phyloP scores from a whole-genome alignment of 2,797 vertebrate species.

The Halcyon smyrnensis region DNA sequence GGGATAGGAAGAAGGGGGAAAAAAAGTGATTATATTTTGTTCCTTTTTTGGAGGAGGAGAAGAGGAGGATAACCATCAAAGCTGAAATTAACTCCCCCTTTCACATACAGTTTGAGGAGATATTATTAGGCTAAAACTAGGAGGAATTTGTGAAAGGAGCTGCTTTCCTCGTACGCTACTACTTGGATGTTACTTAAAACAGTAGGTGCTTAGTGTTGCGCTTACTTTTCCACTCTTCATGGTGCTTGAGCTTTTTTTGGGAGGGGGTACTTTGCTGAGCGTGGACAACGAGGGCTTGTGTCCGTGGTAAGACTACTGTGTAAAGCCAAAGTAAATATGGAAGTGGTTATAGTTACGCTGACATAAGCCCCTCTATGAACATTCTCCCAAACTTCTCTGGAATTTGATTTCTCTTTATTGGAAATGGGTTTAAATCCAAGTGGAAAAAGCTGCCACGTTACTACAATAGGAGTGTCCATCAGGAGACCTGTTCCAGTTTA shows the following conservation, averaged over 20 bases:
- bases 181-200: not conserved
- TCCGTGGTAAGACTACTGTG: not conserved
- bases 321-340: conserved; percentile 24
- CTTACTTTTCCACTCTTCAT: not conserved
- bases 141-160: not conserved
- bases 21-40: not conserved
- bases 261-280: not conserved
- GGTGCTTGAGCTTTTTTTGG: not conserved
- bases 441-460: not conserved
- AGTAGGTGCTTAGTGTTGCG: not conserved
- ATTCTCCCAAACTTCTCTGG: not conserved
- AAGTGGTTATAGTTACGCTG: not conserved
- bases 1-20: not conserved
- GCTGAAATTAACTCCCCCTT: not conserved
- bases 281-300: conserved; percentile 38
- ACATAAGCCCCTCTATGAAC: not conserved
- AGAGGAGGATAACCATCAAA: not conserved
- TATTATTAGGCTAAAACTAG: conserved; percentile 11
- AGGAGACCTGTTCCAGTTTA: not conserved
- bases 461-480: not conserved
- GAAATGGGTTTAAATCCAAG: not conserved
- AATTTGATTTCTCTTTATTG: not conserved
- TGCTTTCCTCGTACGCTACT: not conserved
- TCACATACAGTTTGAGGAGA: not conserved
- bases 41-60: not conserved